Conservation (phyloP, 2,797 vertebrate species). For the Spheniscus humboldti region DNA sequence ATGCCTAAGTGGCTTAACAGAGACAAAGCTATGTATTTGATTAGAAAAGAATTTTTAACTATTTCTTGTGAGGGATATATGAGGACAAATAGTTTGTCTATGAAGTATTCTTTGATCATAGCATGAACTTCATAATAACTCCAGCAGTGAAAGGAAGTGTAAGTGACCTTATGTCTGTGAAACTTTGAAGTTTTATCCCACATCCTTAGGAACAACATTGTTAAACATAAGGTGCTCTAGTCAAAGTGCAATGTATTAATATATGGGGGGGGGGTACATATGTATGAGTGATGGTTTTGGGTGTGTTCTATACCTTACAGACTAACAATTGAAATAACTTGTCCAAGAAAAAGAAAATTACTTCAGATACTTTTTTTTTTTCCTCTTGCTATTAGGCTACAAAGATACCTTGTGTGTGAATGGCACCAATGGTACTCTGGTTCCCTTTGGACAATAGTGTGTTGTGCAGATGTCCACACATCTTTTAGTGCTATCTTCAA, state of each 20-base stretch:
- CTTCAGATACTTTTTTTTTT: background rate
- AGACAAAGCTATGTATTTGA: background rate
- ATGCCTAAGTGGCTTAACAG: background rate
- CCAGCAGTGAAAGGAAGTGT: background rate
- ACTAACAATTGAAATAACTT: background rate
- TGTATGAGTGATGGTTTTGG: background rate
- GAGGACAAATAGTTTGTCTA: background rate
- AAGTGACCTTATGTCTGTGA: background rate
- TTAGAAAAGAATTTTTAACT: background rate
- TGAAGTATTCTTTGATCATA: background rate
- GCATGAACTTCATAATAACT: background rate
- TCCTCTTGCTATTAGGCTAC: background rate
- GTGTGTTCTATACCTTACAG: background rate
- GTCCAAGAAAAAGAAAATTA: background rate
- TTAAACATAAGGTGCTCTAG: background rate
- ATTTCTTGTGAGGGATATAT: background rate
- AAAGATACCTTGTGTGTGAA: background rate
- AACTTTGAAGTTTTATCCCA: background rate
- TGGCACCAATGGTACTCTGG: background rate
- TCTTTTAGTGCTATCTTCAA: background rate
- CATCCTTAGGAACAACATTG: background rate
- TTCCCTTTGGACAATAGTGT: background rate
- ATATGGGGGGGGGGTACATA: fast-evolving
- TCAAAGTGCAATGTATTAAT: background rate
- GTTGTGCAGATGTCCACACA: background rate